These are phyloP conservation scores for Azorinus chamasolen DNA, from an alignment of 2,888 invertebrate species.

Conservation along the genomic window DNA sequence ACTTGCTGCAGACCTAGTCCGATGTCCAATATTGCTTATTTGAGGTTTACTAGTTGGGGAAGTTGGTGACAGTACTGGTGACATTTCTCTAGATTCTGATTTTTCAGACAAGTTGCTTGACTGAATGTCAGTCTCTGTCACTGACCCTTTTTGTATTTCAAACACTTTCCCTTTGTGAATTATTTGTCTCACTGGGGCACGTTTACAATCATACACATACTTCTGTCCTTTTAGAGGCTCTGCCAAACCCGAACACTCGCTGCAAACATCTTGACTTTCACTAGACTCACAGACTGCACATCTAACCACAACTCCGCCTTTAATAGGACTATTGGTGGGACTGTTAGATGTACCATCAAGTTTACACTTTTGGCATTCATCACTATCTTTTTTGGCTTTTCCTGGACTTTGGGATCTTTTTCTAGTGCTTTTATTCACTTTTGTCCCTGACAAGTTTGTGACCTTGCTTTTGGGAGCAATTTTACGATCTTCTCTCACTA, in stretches of 20 bases:
- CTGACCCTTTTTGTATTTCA: conserved; percentile 55
- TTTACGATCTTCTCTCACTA: background rate
- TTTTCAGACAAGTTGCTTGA: background rate
- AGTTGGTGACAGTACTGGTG: background rate
- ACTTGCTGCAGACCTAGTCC: background rate
- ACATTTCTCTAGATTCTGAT: background rate
- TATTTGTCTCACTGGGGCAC: conserved; percentile 42
- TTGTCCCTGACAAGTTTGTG: background rate
- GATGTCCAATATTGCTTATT: background rate
- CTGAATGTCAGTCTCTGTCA: conserved; percentile 31
- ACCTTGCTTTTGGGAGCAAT: background rate
- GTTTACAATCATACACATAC: conserved; percentile 12
- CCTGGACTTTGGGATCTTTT: conserved; percentile 29
- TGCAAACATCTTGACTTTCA: background rate
- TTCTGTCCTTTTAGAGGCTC: background rate
- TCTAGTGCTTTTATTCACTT: background rate
- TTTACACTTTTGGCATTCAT: conserved; percentile 19
- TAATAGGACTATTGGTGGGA: background rate
- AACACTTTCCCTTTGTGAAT: conserved; percentile 61
- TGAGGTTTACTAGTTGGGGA: background rate
- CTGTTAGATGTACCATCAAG: conserved; percentile 50
- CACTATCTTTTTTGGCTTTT: background rate
- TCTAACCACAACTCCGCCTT: background rate
- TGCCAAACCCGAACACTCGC: background rate
- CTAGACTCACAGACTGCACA: conserved; percentile 19